These are phyloP conservation scores for Manis crassicaudata DNA, from an alignment of 2,797 vertebrate species.

Conservation along the genomic window DNA sequence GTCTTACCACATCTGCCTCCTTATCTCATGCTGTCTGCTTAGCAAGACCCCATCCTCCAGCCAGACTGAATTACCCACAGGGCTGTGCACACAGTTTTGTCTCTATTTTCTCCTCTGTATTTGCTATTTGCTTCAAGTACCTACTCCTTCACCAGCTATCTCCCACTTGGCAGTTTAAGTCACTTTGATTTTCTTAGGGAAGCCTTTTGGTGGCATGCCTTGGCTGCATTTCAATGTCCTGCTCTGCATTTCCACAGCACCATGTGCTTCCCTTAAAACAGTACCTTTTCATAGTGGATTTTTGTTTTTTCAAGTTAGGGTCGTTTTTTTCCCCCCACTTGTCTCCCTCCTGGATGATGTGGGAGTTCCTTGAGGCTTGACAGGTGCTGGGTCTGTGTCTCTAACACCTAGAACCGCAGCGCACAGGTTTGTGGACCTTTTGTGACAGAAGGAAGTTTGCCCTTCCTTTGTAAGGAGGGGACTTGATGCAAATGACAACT, in stretches of 20 bases:
- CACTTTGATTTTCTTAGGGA: neutral
- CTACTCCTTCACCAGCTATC: neutral
- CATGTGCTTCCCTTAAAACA: slow-evolving; percentile 3
- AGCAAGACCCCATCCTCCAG: neutral
- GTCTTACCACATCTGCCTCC: neutral
- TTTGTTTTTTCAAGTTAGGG: neutral
- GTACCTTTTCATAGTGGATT: neutral
- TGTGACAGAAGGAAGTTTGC: neutral
- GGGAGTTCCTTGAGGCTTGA: neutral
- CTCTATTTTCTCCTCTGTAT: neutral
- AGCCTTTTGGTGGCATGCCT: neutral
- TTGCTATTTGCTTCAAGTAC: neutral
- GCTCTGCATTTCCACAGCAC: neutral
- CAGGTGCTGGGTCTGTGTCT: neutral
- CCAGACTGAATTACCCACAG: neutral
- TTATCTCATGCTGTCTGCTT: neutral
- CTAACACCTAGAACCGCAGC: neutral
- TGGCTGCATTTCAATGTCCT: neutral
- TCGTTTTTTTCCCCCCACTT: neutral
- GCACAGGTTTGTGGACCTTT: neutral
- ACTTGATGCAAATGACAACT: neutral
- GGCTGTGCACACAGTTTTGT: neutral
- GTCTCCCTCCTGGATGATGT: neutral
- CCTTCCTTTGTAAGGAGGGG: neutral
- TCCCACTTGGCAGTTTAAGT: neutral